Evolutionary conservation across 2,797 vertebrate species (phyloP), one percentile per base, ranked within the genome.

Genomic region (Arnoldichthys spilopterus): DNA sequence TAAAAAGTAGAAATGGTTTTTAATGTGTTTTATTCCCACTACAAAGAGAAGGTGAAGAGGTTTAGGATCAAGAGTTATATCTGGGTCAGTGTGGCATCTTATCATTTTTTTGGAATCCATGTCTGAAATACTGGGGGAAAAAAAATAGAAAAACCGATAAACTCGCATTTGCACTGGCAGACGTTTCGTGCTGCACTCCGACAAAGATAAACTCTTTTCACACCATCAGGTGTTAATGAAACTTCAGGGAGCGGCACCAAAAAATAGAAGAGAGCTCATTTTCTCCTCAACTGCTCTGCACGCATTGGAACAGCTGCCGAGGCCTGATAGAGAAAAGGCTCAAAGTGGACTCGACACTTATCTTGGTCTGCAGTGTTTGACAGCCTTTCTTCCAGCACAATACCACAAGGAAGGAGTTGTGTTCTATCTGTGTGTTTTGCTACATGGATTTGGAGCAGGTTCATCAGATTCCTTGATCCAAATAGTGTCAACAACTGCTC

Each of bases 181-280:
- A 53, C 77, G n/a, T 64, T 70, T n/a, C 37, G 54, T 11, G 54
- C 34, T 30, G 40, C 49, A 69, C 47, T 68, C 74, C 40, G 49
- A 40, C 51, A 22, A 54, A 61, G 62, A 58, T 74, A 79, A 78
- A 74, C 62, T 24, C 64, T 47, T 82, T 53, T 83, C 75, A 59
- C 59, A 70, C 71, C 69, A 80, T 76, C 64, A 82, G 74, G 74
- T 84, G 75, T 54, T 84, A 82, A 84, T 84, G 84, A 82, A 80
- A 84, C 64, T 40, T 85, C 66, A 66, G 61, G 72, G 74, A 62
- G 32, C 22, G 3, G 18, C 56, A 47, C n/a, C 26, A 56, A 73
- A 78, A 73, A 80, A 58, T 54, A 67, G 80, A 77, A 47, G 30
- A 49, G 58, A 69, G 72, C 72, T 80, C 63, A 64, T 86, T 82